A percentile compares a stretch with the other conserved stretches of the same genome.
Evolutionary conservation across 2,888 invertebrate genomes (phyloP).

Genomic region (Ornithoptera alexandrae): DNA sequence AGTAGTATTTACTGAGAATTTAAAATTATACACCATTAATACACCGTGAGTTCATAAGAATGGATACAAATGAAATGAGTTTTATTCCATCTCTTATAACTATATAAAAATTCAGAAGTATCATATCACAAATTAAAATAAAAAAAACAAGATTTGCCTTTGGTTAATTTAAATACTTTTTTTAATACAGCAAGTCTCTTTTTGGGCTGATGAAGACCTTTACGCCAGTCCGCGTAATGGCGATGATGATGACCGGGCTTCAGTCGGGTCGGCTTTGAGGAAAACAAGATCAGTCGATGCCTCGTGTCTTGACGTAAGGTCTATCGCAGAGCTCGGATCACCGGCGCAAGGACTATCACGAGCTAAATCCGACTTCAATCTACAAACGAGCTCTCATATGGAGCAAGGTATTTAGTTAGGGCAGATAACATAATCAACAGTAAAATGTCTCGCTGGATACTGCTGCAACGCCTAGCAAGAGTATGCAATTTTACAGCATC

Average conservation of each 20-base stretch:
- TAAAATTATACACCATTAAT: too few species aligned
- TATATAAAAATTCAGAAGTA: too few species aligned
- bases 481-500: too few species aligned
- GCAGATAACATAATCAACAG: conserved; percentile 36
- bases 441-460: too few species aligned
- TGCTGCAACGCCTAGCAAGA: too few species aligned
- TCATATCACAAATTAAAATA: too few species aligned
- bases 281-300: conserved; percentile 95
- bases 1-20: neutral
- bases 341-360: conserved; percentile 85
- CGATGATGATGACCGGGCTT: conserved; percentile 87
- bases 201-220: conserved; percentile 88
- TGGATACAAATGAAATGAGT: too few species aligned
- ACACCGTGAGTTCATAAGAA: too few species aligned
- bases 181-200: conserved; percentile 85
- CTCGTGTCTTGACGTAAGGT: conserved; percentile 90
- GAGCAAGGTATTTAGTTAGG: conserved; percentile 79
- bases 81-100: too few species aligned
- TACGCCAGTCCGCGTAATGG: conserved; percentile 82
- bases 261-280: conserved; percentile 88
- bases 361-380: conserved; percentile 93
- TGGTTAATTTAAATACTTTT: neutral
- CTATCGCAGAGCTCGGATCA: conserved; percentile 83
- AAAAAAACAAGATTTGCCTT: too few species aligned
- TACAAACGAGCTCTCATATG: conserved; percentile 86